Evolutionary conservation across 2,888 invertebrate species (phyloP).

Genomic region (Drosophila recens): DNA sequence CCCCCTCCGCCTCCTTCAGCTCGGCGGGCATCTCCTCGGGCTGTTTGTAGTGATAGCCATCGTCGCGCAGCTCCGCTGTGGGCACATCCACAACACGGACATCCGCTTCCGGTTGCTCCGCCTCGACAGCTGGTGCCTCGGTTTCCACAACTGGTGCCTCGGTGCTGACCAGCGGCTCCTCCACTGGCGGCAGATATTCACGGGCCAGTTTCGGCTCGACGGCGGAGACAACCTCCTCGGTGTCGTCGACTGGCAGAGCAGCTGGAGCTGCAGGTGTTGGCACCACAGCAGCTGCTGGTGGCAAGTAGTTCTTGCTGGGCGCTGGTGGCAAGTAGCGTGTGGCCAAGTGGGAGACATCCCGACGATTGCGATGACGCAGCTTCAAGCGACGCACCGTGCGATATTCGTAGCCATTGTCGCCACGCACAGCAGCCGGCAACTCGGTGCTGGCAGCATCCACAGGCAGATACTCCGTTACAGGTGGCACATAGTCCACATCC

Average conservation of each 20-base stretch:
- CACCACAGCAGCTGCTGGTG: constrained; percentile 50
- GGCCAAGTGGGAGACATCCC: constrained; percentile 79
- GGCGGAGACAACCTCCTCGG: constrained; percentile 71
- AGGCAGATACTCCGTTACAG: constrained; percentile 56
- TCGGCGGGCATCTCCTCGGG: constrained; percentile 62
- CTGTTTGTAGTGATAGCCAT: constrained; percentile 81
- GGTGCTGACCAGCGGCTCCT: constrained; percentile 42
- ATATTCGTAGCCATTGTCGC: constrained; percentile 73
- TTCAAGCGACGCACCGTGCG: constrained; percentile 72
- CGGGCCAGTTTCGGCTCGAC: constrained; percentile 57
- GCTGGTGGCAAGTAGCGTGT: constrained; percentile 69
- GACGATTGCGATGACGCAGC: constrained; percentile 71
- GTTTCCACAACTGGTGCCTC: constrained; percentile 49
- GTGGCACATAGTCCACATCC: constrained; percentile 53
- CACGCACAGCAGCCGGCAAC: constrained; percentile 47
- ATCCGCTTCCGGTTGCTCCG: constrained; percentile 34
- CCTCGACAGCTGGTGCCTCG: constrained; percentile 47
- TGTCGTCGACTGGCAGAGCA: constrained; percentile 52
- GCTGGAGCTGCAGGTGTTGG: constrained; percentile 14
- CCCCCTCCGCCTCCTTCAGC: constrained; percentile 27
- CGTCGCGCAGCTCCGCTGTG: constrained; percentile 64
- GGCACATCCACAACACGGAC: constrained; percentile 66
- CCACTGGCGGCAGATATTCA: constrained; percentile 73
- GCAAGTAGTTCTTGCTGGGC: constrained; percentile 69
- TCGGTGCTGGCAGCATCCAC: constrained; percentile 15